Evolutionary conservation across 2,113 vertebrate species (phyloP).

Genomic region (Muntiacus reevesi): DNA sequence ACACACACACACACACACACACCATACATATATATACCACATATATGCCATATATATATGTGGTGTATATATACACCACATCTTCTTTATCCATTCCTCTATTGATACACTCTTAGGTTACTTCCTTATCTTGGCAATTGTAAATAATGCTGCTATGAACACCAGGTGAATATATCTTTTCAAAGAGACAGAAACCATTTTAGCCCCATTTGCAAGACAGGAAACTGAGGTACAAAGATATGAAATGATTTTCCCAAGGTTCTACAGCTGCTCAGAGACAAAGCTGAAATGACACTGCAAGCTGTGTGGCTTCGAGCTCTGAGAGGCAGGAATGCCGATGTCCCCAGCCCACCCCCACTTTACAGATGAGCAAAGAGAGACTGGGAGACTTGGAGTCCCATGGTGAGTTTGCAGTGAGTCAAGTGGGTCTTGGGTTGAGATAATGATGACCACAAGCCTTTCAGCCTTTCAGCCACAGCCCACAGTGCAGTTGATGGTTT

Average conservation of each 20-base stretch:
- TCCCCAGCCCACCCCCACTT: not conserved
- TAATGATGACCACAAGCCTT: not conserved
- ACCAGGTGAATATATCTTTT: not conserved
- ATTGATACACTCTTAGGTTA: not conserved
- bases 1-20: no score
- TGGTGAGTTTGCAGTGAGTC: not conserved
- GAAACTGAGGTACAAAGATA: not conserved
- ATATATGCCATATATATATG: not conserved
- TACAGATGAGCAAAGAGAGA: not conserved
- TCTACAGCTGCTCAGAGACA: not conserved
- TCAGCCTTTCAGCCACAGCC: fast-evolving
- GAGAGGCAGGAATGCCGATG: not conserved
- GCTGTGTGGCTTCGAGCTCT: not conserved
- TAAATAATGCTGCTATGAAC: not conserved
- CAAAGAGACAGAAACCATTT: not conserved
- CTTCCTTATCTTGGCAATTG: not conserved
- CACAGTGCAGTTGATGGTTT: not conserved
- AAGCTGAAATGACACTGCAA: not conserved
- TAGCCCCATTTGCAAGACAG: not conserved
- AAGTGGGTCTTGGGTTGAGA: not conserved
- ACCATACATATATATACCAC: not conserved
- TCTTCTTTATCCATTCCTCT: not conserved
- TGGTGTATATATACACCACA: not conserved
- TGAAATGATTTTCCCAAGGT: not conserved
- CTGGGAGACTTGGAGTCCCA: not conserved